These are phyloP conservation scores for Acyrthosiphon pisum DNA, from an alignment of 1,140 invertebrate species.

Conservation along the genomic window DNA sequence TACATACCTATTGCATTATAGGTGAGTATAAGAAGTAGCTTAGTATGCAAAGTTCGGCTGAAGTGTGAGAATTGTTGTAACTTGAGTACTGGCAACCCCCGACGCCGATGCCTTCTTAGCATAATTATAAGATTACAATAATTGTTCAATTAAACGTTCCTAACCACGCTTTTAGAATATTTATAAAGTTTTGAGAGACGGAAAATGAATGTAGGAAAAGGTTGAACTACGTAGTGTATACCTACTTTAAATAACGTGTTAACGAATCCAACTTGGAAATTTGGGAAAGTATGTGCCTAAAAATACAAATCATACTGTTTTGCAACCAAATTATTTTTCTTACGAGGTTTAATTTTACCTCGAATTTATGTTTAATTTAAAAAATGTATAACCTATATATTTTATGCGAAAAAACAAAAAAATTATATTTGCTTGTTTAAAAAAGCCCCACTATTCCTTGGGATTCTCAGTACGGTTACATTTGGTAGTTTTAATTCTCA, in stretches of 20 bases:
- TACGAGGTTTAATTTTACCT: neutral
- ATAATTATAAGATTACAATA: constrained; percentile 20
- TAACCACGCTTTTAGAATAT: neutral
- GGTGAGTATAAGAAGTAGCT: neutral
- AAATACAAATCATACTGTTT: too few relatives aligned
- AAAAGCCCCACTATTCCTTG: neutral
- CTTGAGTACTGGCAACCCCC: neutral
- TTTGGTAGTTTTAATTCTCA: too few relatives aligned
- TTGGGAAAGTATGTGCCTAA: neutral
- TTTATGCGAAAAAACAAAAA: neutral
- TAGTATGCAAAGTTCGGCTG: neutral
- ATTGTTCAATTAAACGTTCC: neutral
- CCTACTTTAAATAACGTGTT: neutral
- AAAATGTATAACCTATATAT: neutral
- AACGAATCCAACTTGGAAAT: neutral
- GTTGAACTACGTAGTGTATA: neutral
- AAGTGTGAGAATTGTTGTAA: neutral
- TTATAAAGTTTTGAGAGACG: neutral
- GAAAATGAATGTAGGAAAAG: neutral
- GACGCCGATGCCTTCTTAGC: neutral
- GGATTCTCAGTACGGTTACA: neutral
- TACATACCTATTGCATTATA: neutral
- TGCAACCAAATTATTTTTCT: neutral
- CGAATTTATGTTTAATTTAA: neutral
- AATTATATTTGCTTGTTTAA: neutral